These are phyloP conservation scores for Parascotia fuliginaria DNA, from an alignment of 2,888 invertebrate genomes.

Conservation along the genomic window DNA sequence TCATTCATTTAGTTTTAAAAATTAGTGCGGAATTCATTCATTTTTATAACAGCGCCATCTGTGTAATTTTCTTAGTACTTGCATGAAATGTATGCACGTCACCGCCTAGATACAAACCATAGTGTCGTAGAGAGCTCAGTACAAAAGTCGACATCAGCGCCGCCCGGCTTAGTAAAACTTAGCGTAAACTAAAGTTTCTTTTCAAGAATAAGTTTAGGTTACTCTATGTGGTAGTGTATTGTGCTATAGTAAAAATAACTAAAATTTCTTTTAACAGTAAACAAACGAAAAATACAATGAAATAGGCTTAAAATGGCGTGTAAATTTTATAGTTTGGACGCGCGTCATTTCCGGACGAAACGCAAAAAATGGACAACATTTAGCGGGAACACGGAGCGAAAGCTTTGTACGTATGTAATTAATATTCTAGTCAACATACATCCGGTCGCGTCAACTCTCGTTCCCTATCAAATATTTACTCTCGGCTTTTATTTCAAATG, in stretches of 20 bases:
- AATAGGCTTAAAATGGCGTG: conserved; percentile 9
- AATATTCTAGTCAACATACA: conserved; percentile 62
- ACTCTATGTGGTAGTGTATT: conserved; percentile 1
- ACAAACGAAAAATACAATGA: conserved; percentile 33
- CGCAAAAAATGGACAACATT: conserved; percentile 35
- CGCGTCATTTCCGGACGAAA: conserved; percentile 14
- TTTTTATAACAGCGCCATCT: conserved; percentile 54
- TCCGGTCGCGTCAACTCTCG: conserved; percentile 48
- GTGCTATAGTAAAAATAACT: no score
- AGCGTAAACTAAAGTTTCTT: conserved; percentile 49
- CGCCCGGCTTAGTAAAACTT: conserved; percentile 28
- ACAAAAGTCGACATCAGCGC: conserved; percentile 50
- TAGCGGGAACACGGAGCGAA: conserved; percentile 26
- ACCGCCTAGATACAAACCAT: conserved; percentile 47
- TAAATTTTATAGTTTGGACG: conserved; percentile 12
- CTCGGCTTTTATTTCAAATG: conserved; percentile 52
- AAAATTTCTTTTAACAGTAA: conserved; percentile 36
- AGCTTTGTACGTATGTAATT: conserved; percentile 51
- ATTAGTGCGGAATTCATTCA: background rate
- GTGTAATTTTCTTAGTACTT: conserved; percentile 37
- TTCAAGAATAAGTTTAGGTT: conserved; percentile 22
- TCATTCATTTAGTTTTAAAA: background rate
- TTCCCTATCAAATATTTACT: conserved; percentile 56
- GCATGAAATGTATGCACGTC: conserved; percentile 21
- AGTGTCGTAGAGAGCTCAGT: conserved; percentile 22